Base-by-base conservation (phyloP, 2,888 invertebrate species). In the Tenodera sinensis region DNA sequence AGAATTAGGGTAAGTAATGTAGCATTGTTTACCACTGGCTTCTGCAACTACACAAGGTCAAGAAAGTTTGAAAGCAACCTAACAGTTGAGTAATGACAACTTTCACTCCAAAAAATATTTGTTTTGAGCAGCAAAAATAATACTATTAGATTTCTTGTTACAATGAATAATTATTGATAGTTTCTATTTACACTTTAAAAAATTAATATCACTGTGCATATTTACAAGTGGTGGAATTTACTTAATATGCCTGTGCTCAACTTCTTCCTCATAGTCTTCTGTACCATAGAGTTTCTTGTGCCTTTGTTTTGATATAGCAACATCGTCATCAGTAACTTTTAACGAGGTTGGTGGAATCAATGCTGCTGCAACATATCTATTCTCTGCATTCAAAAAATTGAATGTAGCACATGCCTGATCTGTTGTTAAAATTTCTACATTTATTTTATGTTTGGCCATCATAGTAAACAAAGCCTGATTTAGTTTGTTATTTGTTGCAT, bases 301-400 rank as follows among this genome's bases (percentile, higher is more conserved):
- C 20, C 71, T 89, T 28, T 83, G 42, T 34, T 90, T 90, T 7
- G 90, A 85, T 82, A 84, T 14, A 7, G 96, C 91, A 91, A 95
- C 92, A 92, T 96, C 96, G 92, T 96, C 95, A 89, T 96, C 95
- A 89, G 94, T 94, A 87, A 94, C 83, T 14, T 87, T 28, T 15
- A 92, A 86, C 20, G 82, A 90, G 12, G 90, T 89, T 0, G 95
- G 95, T 2, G 95, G 95, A 85, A 95, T 93, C 14, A 95, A 91
- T 0, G 94, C 95, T 15, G 93, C 95, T 27, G 94, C 95, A 20
- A 96, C 96, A 91, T 94, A 95, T 90, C 97, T 94, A 87, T 96
- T 95, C 93, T 99, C 99, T 0, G 96, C 95, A 93, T 96, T 97
- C 83, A 99, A 94, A 92, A 98, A 99, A 94, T 99, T 99, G 93